Percentiles rank a stretch among this genome's conserved stretches.
Evolutionary conservation across 2,797 vertebrate species (phyloP).

Genomic region (Anableps anableps): DNA sequence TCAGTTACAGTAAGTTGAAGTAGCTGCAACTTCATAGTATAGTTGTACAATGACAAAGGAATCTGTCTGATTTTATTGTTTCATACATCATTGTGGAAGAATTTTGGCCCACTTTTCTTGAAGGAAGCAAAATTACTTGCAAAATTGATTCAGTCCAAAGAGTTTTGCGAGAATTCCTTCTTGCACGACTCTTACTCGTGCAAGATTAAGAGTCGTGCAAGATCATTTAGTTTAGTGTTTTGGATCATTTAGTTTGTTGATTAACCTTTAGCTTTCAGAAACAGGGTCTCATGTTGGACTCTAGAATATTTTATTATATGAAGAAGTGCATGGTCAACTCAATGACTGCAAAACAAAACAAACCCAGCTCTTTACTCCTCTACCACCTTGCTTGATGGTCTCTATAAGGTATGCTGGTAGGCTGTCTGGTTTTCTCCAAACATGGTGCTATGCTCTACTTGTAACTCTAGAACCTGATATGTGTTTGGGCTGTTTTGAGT

Average conservation of each 20-base stretch:
- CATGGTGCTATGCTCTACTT: no score
- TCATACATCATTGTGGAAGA: background rate
- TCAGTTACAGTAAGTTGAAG: background rate
- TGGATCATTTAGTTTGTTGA: background rate
- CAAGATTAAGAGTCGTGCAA: no score
- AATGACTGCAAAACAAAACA: no score
- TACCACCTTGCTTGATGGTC: no score
- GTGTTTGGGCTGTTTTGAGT: no score
- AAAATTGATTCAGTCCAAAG: background rate
- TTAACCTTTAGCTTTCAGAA: background rate
- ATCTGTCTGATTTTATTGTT: background rate
- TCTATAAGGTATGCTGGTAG: no score
- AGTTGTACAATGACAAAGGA: background rate
- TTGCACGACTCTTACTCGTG: background rate
- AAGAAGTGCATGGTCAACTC: background rate
- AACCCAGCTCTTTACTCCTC: no score
- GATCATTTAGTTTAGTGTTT: background rate
- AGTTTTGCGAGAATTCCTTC: background rate
- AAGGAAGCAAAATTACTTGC: background rate
- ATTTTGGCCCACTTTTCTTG: background rate
- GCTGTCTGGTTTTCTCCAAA: no score
- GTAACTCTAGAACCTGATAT: no score
- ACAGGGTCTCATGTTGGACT: background rate
- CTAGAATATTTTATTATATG: background rate
- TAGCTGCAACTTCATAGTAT: background rate